phyloP scores from a whole-genome alignment of 2,113 vertebrate species.

The Ascaphus truei region DNA sequence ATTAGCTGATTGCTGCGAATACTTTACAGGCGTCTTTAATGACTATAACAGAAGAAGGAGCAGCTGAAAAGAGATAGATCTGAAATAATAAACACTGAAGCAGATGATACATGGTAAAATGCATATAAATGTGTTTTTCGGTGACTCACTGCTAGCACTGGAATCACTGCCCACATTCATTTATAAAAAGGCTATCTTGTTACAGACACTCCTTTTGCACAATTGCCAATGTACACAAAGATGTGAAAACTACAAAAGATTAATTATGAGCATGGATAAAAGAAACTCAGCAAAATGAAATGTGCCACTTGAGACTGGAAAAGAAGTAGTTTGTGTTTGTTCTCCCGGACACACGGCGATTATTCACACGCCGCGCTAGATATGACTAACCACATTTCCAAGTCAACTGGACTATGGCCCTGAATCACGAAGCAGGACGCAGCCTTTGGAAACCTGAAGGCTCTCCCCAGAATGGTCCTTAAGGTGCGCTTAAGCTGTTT shows the following conservation, averaged over 20 bases:
- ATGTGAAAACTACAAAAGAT: slow-evolving; percentile 35
- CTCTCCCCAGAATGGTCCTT: too few relatives aligned
- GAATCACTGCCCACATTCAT: slow-evolving; percentile 28
- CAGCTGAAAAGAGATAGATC: slow-evolving; percentile 10
- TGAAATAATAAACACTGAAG: slow-evolving; percentile 25
- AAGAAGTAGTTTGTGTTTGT: slow-evolving; percentile 28
- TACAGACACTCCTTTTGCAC: slow-evolving; percentile 33
- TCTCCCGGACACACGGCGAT: slow-evolving; percentile 16
- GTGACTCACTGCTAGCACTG: slow-evolving; percentile 25
- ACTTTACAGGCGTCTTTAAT: slow-evolving; percentile 23
- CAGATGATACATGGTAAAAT: slow-evolving; percentile 25
- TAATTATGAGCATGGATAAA: slow-evolving; percentile 29
- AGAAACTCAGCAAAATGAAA: slow-evolving; percentile 22
- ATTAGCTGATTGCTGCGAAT: slow-evolving; percentile 17
- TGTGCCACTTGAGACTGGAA: slow-evolving; percentile 15
- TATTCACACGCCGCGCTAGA: slow-evolving; percentile 8
- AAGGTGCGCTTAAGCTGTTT: too few relatives aligned
- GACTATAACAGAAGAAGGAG: slow-evolving; percentile 8
- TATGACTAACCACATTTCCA: not conserved
- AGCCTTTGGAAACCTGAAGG: not conserved
- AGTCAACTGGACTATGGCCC: not conserved
- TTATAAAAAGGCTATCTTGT: slow-evolving; percentile 34
- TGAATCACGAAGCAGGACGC: too few relatives aligned
- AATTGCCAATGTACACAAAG: slow-evolving; percentile 28
- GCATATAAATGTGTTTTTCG: slow-evolving; percentile 18